These are phyloP conservation scores for Mesocentrotus franciscanus DNA, from an alignment of 53 echinoderm and acorn worm genomes.

Conservation along the genomic window DNA sequence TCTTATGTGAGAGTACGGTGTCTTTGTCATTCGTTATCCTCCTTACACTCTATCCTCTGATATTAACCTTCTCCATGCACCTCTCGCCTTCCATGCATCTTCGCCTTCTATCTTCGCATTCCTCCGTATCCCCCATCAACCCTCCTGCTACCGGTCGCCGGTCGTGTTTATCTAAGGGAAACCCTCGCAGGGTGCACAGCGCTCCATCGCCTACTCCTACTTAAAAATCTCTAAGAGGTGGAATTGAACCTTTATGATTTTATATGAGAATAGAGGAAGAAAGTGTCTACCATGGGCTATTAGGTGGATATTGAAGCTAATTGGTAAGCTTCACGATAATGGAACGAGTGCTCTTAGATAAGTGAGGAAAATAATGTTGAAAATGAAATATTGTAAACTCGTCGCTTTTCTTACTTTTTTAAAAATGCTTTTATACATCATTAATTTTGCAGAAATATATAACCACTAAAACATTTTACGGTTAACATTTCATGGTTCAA, in stretches of 20 bases:
- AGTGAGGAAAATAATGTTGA: not conserved
- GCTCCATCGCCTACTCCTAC: conserved; percentile 29
- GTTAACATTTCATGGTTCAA: no score
- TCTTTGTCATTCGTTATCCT: not conserved
- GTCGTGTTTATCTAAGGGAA: not conserved
- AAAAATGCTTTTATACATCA: no score
- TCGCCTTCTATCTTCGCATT: not conserved
- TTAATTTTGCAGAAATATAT: no score
- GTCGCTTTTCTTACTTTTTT: not conserved
- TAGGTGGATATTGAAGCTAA: conserved; percentile 42
- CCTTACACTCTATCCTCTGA: not conserved
- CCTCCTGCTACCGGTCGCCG: conserved; percentile 39
- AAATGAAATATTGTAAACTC: not conserved
- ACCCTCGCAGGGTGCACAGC: not conserved
- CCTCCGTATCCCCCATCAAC: conserved; percentile 34
- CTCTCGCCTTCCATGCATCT: not conserved
- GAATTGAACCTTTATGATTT: conserved; percentile 10
- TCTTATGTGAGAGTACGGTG: not conserved
- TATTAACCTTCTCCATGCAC: no score
- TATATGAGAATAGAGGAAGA: not conserved
- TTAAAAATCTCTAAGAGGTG: conserved; percentile 10
- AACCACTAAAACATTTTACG: no score
- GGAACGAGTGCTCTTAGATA: not conserved
- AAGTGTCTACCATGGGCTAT: conserved; percentile 45
- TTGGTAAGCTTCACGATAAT: conserved; percentile 1